phyloP scores from a whole-genome alignment of 2,113 vertebrate species.

The Nannospalax galili region DNA sequence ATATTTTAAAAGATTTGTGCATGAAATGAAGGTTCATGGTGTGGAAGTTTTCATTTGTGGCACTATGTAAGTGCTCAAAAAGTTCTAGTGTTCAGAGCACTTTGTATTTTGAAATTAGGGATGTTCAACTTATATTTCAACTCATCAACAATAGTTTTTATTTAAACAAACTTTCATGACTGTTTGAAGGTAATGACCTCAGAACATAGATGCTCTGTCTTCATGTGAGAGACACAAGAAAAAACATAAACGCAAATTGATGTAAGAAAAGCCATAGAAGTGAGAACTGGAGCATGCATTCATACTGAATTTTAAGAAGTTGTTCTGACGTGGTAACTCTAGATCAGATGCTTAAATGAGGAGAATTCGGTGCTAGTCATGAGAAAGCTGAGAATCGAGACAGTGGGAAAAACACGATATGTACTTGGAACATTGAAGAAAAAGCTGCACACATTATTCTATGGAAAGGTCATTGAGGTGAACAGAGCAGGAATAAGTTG shows the following conservation, averaged over 20 bases:
- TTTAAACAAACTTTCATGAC: too few species aligned
- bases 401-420: not conserved
- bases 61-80: not conserved
- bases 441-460: not conserved
- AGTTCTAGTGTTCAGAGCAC: not conserved
- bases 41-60: not conserved
- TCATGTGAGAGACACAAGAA: not conserved
- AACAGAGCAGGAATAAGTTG: not conserved
- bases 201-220: not conserved
- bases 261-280: not conserved
- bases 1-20: not conserved
- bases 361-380: not conserved
- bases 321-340: not conserved
- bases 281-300: not conserved
- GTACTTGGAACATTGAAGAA: not conserved
- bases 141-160: too few species aligned
- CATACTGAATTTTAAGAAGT: not conserved
- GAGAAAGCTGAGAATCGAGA: not conserved
- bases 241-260: not conserved
- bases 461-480: too few species aligned
- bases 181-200: not conserved
- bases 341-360: not conserved
- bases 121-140: not conserved
- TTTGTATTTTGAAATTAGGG: not conserved
- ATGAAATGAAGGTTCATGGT: not conserved